Percentiles rank a stretch among this genome's conserved stretches.
Conservation (phyloP, 2,797 vertebrate species). For the Lithobates pipiens region DNA sequence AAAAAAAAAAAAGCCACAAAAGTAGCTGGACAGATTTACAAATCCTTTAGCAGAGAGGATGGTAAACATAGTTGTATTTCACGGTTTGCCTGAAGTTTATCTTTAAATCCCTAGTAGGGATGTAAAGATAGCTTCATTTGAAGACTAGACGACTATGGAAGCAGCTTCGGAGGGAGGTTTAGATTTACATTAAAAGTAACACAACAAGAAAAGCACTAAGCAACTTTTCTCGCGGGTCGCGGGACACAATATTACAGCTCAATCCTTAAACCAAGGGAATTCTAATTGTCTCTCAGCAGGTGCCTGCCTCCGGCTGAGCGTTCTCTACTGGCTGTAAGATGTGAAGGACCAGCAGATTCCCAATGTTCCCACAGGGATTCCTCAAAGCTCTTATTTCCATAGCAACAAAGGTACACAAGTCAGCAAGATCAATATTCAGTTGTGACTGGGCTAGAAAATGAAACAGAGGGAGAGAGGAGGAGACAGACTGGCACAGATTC, state of each 20-base stretch:
- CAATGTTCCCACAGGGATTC: conserved; percentile 55
- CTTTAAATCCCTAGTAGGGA: no score
- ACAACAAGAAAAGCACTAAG: neutral
- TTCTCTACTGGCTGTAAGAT: conserved; percentile 27
- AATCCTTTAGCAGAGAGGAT: no score
- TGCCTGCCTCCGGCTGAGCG: neutral
- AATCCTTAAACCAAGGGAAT: neutral
- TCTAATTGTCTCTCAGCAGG: neutral
- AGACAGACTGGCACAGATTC: neutral
- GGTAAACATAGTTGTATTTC: no score
- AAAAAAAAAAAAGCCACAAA: no score
- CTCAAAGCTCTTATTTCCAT: conserved; percentile 69
- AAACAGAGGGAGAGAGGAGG: neutral
- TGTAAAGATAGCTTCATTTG: no score
- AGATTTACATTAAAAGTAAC: neutral
- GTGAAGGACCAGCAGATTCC: conserved; percentile 53
- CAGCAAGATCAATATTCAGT: conserved; percentile 67
- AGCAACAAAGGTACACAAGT: conserved; percentile 71
- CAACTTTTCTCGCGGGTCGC: neutral
- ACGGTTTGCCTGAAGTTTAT: no score
- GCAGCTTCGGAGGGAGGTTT: no score
- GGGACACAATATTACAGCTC: neutral
- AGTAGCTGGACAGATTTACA: no score
- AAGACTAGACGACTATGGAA: no score
- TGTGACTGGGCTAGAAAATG: conserved; percentile 11